phyloP scores from a whole-genome alignment of 2,888 invertebrate genomes.

The Drosophila diplacantha region DNA sequence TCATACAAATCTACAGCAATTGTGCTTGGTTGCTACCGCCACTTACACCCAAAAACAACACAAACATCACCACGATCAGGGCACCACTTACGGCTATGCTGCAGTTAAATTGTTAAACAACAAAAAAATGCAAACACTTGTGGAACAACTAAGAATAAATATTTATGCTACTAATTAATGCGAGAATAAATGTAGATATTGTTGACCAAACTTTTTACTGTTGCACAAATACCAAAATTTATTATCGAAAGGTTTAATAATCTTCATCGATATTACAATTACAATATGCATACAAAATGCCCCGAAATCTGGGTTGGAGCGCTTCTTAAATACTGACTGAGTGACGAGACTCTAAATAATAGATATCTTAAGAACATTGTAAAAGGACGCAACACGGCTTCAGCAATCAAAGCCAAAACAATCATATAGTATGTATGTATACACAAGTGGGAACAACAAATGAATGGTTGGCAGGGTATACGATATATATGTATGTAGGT shows the following conservation, averaged over 20 bases:
- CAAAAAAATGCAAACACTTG: constrained; percentile 13
- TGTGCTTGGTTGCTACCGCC: constrained; percentile 25
- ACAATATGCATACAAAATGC: constrained; percentile 26
- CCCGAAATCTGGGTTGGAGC: constrained; percentile 14
- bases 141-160: constrained; percentile 48
- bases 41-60: constrained; percentile 1
- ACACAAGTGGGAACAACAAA: constrained; percentile 35
- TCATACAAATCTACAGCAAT: constrained; percentile 51
- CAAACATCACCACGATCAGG: neutral
- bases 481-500: constrained; percentile 18
- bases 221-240: constrained; percentile 46
- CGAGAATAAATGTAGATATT: constrained; percentile 66
- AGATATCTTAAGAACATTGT: constrained; percentile 46
- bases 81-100: constrained; percentile 35
- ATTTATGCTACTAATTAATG: constrained; percentile 67
- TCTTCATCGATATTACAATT: constrained; percentile 29
- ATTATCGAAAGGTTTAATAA: constrained; percentile 37
- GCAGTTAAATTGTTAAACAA: constrained; percentile 48
- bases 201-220: constrained; percentile 49
- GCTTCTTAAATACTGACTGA: constrained; percentile 41
- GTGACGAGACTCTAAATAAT: constrained; percentile 23
- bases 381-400: constrained; percentile 65
- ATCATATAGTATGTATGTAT: constrained; percentile 38
- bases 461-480: constrained; percentile 29
- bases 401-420: constrained; percentile 49